A percentile compares a stretch with the other conserved stretches of the same genome.
These are phyloP conservation scores for Lagodon rhomboides DNA, from an alignment of 2,797 vertebrate genomes.

Conservation along the genomic window DNA sequence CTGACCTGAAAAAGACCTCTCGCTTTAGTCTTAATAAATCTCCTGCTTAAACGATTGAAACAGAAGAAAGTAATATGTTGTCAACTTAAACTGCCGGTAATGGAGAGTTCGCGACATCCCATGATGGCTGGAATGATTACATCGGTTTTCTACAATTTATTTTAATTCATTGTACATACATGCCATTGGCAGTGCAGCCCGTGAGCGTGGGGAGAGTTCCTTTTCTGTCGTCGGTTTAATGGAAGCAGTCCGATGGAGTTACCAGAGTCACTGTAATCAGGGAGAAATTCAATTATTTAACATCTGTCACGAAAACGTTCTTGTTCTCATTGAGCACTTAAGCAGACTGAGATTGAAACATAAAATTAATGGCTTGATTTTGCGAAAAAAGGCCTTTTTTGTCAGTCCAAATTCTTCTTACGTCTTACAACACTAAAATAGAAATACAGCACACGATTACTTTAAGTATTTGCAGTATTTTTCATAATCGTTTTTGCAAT, in stretches of 20 bases:
- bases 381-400: slow-evolving; percentile 28
- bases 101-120: slow-evolving; percentile 36
- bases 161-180: slow-evolving; percentile 54
- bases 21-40: slow-evolving; percentile 51
- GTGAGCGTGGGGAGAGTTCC: slow-evolving; percentile 37
- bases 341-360: slow-evolving; percentile 47
- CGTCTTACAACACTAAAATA: slow-evolving; percentile 15
- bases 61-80: slow-evolving; percentile 53
- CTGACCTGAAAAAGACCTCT: slow-evolving; percentile 60
- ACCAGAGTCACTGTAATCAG: slow-evolving; percentile 66
- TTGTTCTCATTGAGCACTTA: slow-evolving; percentile 44
- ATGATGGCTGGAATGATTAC: slow-evolving; percentile 49
- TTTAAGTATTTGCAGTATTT: slow-evolving; percentile 17
- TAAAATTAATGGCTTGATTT: slow-evolving; percentile 41
- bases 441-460: slow-evolving; percentile 16
- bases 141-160: slow-evolving; percentile 63
- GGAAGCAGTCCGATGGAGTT: slow-evolving; percentile 59
- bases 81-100: slow-evolving; percentile 49
- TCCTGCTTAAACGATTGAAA: slow-evolving; percentile 55
- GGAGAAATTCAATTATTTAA: slow-evolving; percentile 62
- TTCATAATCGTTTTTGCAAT: slow-evolving; percentile 27
- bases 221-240: slow-evolving; percentile 63
- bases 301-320: slow-evolving; percentile 54
- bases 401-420: slow-evolving; percentile 32
- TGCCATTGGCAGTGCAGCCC: slow-evolving; percentile 31